Conservation (phyloP, 2,888 invertebrate genomes). For the Fragum sueziense region DNA sequence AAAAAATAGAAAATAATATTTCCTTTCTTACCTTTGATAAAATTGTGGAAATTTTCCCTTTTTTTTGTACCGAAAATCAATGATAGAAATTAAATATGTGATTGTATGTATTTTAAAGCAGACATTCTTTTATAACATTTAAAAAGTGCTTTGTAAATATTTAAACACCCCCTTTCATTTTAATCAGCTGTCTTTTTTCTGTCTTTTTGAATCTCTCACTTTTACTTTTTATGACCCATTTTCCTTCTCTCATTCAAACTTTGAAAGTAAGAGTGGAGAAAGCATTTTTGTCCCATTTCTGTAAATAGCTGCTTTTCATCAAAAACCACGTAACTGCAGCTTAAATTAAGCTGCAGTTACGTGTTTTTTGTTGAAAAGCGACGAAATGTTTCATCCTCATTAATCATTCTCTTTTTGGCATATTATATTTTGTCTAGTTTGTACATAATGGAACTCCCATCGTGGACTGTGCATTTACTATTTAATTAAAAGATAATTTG, state of each 20-base stretch:
- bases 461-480: conserved; percentile 75
- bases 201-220: conserved; percentile 21
- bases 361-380: too few relatives aligned
- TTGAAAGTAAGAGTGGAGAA: conserved; percentile 8
- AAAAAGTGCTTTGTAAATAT: conserved; percentile 19
- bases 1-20: too few relatives aligned
- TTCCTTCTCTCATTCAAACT: conserved; percentile 8
- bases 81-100: not conserved
- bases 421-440: conserved; percentile 68
- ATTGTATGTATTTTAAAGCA: not conserved
- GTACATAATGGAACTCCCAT: conserved; percentile 68
- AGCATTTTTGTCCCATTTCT: conserved; percentile 2
- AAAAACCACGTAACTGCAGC: too few relatives aligned
- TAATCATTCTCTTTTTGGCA: conserved; percentile 23
- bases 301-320: too few relatives aligned
- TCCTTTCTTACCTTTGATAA: too few relatives aligned
- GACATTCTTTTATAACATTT: not conserved
- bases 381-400: conserved; percentile 2
- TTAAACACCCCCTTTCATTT: not conserved
- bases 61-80: too few relatives aligned
- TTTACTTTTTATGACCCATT: conserved; percentile 8
- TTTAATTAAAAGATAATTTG: conserved; percentile 65
- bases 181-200: conserved; percentile 16
- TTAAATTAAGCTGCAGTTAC: too few relatives aligned
- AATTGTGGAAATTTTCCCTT: too few relatives aligned